Percentiles rank a stretch among this genome's conserved stretches.
Evolutionary conservation across 2,113 vertebrate genomes (phyloP).

Genomic region (Clarias gariepinus): DNA sequence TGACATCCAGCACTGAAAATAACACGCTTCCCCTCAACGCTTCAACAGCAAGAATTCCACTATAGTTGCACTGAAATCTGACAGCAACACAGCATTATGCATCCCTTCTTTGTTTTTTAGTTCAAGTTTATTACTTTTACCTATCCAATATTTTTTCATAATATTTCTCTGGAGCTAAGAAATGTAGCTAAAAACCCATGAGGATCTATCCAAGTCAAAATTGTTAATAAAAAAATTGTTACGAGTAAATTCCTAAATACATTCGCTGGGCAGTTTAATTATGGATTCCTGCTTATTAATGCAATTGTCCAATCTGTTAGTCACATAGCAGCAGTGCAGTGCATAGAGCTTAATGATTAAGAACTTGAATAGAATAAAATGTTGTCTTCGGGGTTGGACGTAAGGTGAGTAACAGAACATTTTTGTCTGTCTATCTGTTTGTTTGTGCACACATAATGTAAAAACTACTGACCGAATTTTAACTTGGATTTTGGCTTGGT

Average conservation of each 20-base stretch:
- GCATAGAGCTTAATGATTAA: background rate
- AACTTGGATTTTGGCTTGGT: too few relatives aligned
- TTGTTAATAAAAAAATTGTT: background rate
- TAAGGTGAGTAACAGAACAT: too few relatives aligned
- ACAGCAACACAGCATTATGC: background rate
- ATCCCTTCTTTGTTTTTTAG: background rate
- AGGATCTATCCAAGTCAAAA: background rate
- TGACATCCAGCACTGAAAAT: conserved; percentile 10
- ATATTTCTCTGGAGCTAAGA: background rate
- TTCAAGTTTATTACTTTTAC: background rate
- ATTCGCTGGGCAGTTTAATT: background rate
- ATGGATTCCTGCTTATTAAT: background rate
- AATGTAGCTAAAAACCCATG: background rate
- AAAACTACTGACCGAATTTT: too few relatives aligned
- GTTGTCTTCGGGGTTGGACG: background rate
- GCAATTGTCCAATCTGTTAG: background rate
- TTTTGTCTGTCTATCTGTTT: too few relatives aligned
- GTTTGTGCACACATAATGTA: too few relatives aligned
- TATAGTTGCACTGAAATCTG: background rate
- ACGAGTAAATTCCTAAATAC: background rate
- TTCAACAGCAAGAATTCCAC: background rate
- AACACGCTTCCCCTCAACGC: background rate
- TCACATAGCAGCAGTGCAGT: background rate
- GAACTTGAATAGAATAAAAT: background rate
- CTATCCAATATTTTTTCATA: background rate